These are phyloP conservation scores for Phalacrocorax brasilianus DNA, from an alignment of 2,113 vertebrate species.

Conservation along the genomic window DNA sequence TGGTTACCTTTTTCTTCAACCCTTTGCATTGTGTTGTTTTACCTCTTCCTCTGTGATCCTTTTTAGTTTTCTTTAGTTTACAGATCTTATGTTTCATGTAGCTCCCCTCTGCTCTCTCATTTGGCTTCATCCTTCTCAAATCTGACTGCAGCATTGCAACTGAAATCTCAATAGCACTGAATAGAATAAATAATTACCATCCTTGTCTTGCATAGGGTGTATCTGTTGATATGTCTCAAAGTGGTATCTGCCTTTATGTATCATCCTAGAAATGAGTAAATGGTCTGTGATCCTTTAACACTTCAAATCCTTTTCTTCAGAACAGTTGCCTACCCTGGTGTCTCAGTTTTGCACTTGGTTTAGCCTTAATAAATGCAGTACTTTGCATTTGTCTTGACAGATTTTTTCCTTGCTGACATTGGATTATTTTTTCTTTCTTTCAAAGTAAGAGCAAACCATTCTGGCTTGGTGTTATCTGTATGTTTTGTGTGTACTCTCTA, in stretches of 20 bases:
- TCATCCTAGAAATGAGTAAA: background rate
- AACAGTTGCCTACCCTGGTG: background rate
- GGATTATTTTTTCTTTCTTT: background rate
- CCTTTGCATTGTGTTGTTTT: background rate
- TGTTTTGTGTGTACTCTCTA: background rate
- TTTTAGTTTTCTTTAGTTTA: background rate
- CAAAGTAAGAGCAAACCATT: background rate
- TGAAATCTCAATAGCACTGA: background rate
- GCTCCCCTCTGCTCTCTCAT: background rate
- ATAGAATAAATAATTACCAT: constrained; percentile 10
- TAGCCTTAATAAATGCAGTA: background rate
- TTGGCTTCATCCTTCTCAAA: constrained; percentile 2
- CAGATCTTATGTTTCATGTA: background rate
- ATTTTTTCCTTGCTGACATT: background rate
- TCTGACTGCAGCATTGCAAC: background rate
- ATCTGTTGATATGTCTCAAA: background rate
- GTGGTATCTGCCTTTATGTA: background rate
- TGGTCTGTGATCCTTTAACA: background rate
- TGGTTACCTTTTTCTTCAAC: background rate
- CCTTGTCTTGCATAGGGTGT: background rate
- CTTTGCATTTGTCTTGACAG: background rate
- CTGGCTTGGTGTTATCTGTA: background rate
- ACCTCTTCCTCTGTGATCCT: background rate
- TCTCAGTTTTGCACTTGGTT: background rate
- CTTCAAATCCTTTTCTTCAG: background rate